These are phyloP conservation scores for Cyaniris semiargus DNA, from an alignment of 2,888 invertebrate species.

Conservation along the genomic window DNA sequence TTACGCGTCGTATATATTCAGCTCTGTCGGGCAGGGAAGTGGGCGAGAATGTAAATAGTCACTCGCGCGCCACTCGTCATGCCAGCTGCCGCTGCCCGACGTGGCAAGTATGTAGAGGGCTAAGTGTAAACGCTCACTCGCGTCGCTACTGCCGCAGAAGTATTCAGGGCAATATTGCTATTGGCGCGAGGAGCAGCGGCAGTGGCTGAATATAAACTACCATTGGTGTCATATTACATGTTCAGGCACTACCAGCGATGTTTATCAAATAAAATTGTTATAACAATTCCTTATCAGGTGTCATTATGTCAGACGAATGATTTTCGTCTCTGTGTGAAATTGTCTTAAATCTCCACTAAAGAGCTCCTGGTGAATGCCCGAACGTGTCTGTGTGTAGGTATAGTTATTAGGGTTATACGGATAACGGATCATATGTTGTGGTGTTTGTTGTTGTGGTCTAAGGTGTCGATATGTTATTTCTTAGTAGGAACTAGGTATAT, in stretches of 20 bases:
- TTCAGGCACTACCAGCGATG: background rate
- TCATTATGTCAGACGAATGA: background rate
- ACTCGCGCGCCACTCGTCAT: no score
- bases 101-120: no score
- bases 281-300: background rate
- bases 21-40: no score
- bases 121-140: no score
- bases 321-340: background rate
- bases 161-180: no score
- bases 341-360: background rate
- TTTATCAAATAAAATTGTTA: background rate
- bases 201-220: background rate
- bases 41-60: no score
- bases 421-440: background rate
- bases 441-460: conserved; percentile 5
- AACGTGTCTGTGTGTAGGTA: background rate
- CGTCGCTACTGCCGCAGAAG: no score
- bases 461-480: conserved; percentile 10
- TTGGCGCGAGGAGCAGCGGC: no score
- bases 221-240: background rate
- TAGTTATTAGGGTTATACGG: background rate
- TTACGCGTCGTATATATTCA: no score
- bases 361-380: background rate
- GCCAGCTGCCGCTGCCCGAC: no score
- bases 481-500: conserved; percentile 32